Conservation (phyloP, 2,113 vertebrate species). For the Trematomus loennbergii region DNA sequence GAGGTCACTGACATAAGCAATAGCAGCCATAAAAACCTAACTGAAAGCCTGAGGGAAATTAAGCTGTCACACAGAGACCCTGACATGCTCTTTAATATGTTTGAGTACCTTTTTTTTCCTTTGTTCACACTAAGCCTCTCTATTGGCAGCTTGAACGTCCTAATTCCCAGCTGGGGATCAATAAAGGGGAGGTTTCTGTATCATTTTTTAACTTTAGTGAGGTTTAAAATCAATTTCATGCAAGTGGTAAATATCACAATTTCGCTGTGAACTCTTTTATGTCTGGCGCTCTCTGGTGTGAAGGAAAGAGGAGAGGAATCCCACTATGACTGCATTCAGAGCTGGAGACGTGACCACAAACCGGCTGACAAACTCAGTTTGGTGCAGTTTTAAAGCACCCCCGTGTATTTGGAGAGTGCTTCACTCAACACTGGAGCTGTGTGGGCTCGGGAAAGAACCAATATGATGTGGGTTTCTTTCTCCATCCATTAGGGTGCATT, state of each 20-base stretch:
- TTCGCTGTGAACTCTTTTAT: neutral
- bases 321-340: neutral
- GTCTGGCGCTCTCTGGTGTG: neutral
- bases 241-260: neutral
- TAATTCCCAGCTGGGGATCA: neutral
- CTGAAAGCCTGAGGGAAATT: slow-evolving; percentile 26
- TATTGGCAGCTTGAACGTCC: neutral
- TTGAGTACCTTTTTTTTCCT: neutral
- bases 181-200: neutral
- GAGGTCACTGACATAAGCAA: slow-evolving; percentile 3
- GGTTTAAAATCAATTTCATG: neutral
- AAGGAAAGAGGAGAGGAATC: neutral
- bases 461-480: neutral
- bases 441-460: neutral
- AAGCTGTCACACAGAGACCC: slow-evolving; percentile 19
- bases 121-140: neutral
- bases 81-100: neutral
- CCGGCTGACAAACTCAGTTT: neutral
- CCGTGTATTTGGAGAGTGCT: slow-evolving; percentile 14
- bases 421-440: slow-evolving; percentile 4
- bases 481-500: neutral
- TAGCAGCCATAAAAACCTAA: slow-evolving; percentile 20
- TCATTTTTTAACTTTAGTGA: neutral
- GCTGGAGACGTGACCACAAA: neutral
- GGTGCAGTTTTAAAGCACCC: neutral